Evolutionary conservation across 2,797 vertebrate genomes (phyloP).

Genomic region (Remorina albescens): DNA sequence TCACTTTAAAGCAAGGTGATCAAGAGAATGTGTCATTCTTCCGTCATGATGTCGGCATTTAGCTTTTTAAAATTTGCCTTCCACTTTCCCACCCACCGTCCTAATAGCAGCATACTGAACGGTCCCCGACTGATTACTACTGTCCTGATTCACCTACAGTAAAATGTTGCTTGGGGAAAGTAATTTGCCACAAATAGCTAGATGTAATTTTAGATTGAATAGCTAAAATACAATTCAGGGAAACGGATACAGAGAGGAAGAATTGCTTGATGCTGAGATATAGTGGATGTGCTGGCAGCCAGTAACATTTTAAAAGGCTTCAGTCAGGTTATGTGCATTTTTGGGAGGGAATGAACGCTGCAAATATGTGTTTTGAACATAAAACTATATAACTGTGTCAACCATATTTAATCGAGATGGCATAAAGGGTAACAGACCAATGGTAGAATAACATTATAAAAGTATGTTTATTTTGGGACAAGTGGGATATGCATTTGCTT

Average conservation of each 20-base stretch:
- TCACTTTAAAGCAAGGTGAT: no score
- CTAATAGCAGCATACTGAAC: no score
- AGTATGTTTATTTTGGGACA: neutral
- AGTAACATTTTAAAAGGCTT: conserved; percentile 15
- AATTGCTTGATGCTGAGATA: conserved; percentile 31
- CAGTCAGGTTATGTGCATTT: neutral
- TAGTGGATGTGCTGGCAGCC: conserved; percentile 5
- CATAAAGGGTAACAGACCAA: conserved; percentile 22
- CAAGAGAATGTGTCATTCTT: no score
- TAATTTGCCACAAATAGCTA: conserved; percentile 65
- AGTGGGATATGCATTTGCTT: neutral
- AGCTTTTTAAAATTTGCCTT: no score
- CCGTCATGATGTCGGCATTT: no score
- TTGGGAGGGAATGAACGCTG: conserved; percentile 7
- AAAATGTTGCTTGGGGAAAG: conserved; percentile 53
- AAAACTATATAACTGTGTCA: neutral
- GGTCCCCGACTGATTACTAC: no score
- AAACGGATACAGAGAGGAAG: conserved; percentile 37
- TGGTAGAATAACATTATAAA: conserved; percentile 9
- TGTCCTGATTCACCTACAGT: conserved; percentile 24
- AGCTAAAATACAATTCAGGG: conserved; percentile 47
- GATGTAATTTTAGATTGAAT: conserved; percentile 49
- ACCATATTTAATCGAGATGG: neutral
- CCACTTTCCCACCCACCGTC: no score
- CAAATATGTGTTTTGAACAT: neutral